Conservation (phyloP, 1,140 invertebrate species). For the Mercenaria mercenaria region DNA sequence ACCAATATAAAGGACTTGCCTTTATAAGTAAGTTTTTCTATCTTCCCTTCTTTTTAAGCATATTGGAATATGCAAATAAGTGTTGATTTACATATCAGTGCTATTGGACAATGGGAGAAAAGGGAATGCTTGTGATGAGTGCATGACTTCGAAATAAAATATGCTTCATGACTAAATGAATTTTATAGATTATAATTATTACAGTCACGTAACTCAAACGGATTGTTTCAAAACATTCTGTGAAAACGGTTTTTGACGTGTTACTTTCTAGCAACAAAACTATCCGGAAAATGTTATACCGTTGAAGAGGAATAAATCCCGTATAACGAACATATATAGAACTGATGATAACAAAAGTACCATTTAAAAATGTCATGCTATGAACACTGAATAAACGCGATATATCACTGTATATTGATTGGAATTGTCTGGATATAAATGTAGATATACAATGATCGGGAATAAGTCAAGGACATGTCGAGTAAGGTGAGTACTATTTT, state of each 20-base stretch:
- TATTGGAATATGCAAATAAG: no score
- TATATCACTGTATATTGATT: not conserved
- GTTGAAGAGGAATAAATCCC: no score
- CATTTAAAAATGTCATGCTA: no score
- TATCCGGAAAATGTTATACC: no score
- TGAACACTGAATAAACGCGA: not conserved
- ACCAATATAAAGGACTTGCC: no score
- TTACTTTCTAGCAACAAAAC: not conserved
- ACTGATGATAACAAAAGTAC: not conserved
- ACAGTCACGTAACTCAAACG: not conserved
- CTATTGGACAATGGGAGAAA: no score
- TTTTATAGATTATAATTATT: not conserved
- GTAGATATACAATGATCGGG: not conserved
- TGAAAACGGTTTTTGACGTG: not conserved
- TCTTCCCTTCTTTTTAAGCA: no score
- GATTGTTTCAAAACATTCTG: not conserved
- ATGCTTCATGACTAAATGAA: not conserved
- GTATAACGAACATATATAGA: no score
- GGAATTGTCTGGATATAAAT: not conserved
- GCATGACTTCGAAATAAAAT: not conserved
- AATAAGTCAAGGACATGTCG: not conserved
- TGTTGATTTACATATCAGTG: no score
- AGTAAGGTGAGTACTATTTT: not conserved
- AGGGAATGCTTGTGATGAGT: not conserved
- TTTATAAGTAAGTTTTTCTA: no score